These are phyloP conservation scores for Thunnus maccoyii DNA, from an alignment of 2,113 vertebrate species.

Conservation along the genomic window DNA sequence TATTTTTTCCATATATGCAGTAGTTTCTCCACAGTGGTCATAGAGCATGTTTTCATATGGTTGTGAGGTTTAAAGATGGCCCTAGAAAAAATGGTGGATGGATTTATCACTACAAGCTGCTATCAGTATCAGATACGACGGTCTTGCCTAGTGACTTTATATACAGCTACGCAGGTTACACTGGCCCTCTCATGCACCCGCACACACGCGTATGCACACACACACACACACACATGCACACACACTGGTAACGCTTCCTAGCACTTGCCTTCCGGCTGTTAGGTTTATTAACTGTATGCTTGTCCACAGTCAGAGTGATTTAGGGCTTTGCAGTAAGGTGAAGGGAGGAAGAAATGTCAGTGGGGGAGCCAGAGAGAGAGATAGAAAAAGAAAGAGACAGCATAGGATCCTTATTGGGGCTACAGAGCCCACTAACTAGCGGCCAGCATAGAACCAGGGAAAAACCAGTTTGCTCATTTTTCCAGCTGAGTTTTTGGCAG, in stretches of 20 bases:
- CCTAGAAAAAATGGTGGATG: slow-evolving; percentile 18
- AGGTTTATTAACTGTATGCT: slow-evolving; percentile 68
- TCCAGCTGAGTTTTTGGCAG: slow-evolving; percentile 60
- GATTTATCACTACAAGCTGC: slow-evolving; percentile 35
- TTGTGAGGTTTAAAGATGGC: slow-evolving; percentile 32
- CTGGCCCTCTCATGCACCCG: background rate
- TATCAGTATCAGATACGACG: slow-evolving; percentile 34
- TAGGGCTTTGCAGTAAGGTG: slow-evolving; percentile 54
- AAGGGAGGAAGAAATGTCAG: slow-evolving; percentile 27
- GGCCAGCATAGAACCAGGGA: slow-evolving; percentile 42
- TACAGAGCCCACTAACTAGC: slow-evolving; percentile 47
- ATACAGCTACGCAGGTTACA: slow-evolving; percentile 42
- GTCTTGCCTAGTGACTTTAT: slow-evolving; percentile 8
- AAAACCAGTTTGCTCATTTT: slow-evolving; percentile 67
- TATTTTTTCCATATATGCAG: slow-evolving; percentile 1
- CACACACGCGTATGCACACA: background rate
- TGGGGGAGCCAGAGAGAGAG: slow-evolving; percentile 9
- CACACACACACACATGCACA: background rate
- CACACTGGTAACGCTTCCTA: background rate
- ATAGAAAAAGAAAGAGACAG: background rate
- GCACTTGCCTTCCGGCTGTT: slow-evolving; percentile 40
- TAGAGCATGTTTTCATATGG: background rate
- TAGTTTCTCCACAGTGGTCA: background rate
- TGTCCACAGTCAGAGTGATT: slow-evolving; percentile 61
- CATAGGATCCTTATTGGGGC: slow-evolving; percentile 38